Evolutionary conservation across 2,888 invertebrate species (phyloP), one percentile per base, ranked within the genome.

Genomic region (Lasioglossum calceatum): DNA sequence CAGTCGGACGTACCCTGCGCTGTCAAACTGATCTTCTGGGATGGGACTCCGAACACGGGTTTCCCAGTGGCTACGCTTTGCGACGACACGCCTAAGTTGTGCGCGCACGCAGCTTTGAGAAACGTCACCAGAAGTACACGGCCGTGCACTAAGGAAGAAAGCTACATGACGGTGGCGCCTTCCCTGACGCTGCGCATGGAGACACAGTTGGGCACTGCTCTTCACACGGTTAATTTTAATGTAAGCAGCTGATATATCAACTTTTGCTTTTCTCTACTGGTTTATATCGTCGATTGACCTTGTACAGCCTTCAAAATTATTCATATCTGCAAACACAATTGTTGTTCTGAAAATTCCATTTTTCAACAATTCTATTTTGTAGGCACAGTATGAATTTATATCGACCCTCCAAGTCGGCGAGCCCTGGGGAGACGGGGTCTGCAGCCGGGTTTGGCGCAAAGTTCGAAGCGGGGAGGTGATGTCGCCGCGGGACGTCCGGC

Each of bases 81-180:
- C 95, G 96, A 96, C 88, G 97, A 97, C 91, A 97, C 97, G 73
- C 98, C 98, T 5, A 97, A 97, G 91, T 96, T 98, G 77, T 98
- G 98, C 95, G 98, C 98, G 88, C 98, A 98, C 93, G 97, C 97
- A 23, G 97, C 97, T 2, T 96, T 98, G 1, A 96, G 97, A 76
- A 97, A 98, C 94, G 96, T 97, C 0, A 97, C 97, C 19, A 96
- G 98, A 87, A 96, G 97, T 70, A 98, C 98, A 19, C 96, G 98
- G 70, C 98, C 98, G 0, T 98, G 98, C 93, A 96, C 97, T 72
- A 96, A 96, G 19, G 97, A 97, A 64, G 98, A 98, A 95, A 98
- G 98, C 90, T 98, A 98, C 95, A 96, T 98, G 75, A 97, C 97
- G 85, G 94, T 95, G 0, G 95, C 95, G 0, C 93, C 95, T 0